A percentile compares a stretch with the other conserved stretches of the same genome.
These are phyloP conservation scores for Hemithea aestivaria DNA, from an alignment of 2,888 invertebrate genomes.

Conservation along the genomic window DNA sequence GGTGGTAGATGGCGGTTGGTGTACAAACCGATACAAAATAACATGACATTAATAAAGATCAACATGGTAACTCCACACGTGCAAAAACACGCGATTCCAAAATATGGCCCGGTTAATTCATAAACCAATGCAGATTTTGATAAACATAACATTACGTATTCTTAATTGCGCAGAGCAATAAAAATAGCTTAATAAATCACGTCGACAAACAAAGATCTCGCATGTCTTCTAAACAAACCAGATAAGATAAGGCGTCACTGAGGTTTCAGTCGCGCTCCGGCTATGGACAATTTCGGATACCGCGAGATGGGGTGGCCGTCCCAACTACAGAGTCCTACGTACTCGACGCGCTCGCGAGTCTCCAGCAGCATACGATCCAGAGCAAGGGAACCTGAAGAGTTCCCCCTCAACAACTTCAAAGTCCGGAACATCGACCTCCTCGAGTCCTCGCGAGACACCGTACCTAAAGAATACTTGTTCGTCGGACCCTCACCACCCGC, in stretches of 20 bases:
- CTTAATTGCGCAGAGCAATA: constrained; percentile 46
- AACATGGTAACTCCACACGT: background rate
- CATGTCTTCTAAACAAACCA: constrained; percentile 49
- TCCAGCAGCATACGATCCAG: constrained; percentile 68
- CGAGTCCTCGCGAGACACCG: constrained; percentile 79
- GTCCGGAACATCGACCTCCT: constrained; percentile 72
- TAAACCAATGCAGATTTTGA: background rate
- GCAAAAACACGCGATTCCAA: constrained; percentile 2
- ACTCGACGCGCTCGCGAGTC: constrained; percentile 48
- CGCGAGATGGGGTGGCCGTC: constrained; percentile 77
- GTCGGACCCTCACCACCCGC: constrained; percentile 89
- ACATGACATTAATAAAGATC: no score
- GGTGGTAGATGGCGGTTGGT: no score
- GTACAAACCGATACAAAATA: no score
- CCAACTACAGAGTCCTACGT: constrained; percentile 54
- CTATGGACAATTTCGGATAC: constrained; percentile 83
- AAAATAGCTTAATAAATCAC: constrained; percentile 68
- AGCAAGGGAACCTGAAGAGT: constrained; percentile 69
- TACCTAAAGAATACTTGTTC: constrained; percentile 86
- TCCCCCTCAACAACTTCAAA: constrained; percentile 72
- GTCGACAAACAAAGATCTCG: constrained; percentile 50
- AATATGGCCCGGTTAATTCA: background rate
- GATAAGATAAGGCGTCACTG: constrained; percentile 59
- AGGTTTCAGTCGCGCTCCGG: constrained; percentile 50
- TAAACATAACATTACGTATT: constrained; percentile 15